Conservation (phyloP, 2,113 vertebrate genomes). For the Helogale parvula region DNA sequence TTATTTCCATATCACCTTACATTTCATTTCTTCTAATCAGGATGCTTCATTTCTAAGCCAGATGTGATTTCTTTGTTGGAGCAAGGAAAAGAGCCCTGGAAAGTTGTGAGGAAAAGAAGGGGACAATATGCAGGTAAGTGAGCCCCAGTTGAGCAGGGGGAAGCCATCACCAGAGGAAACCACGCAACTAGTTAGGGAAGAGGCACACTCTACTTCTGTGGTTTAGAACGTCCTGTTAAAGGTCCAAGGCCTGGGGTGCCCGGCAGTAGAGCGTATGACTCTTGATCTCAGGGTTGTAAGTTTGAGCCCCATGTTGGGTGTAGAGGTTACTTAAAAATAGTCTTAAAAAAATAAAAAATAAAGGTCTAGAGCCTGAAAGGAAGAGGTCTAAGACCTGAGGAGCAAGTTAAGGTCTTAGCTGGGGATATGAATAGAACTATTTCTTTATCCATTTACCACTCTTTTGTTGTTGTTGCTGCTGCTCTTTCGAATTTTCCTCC, state of each 20-base stretch:
- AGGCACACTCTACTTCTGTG: not conserved
- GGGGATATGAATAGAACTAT: not conserved
- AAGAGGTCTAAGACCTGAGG: not conserved
- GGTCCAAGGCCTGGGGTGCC: not conserved
- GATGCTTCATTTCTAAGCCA: slow-evolving; percentile 75
- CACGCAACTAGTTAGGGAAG: not conserved
- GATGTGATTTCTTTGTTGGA: slow-evolving; percentile 78
- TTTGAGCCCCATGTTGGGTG: not conserved
- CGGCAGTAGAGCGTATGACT: not conserved
- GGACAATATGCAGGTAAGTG: slow-evolving; percentile 34
- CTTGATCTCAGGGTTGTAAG: not conserved
- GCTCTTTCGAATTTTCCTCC: not conserved
- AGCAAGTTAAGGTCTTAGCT: not conserved
- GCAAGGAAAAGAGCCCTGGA: slow-evolving; percentile 77
- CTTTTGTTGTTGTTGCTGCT: not conserved
- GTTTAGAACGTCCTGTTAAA: not conserved
- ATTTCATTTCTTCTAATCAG: slow-evolving; percentile 57
- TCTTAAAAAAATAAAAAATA: not conserved
- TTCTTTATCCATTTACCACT: not conserved
- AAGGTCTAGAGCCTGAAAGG: not conserved
- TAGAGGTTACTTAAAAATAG: not conserved
- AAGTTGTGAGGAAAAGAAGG: slow-evolving; percentile 56
- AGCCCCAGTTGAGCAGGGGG: not conserved
- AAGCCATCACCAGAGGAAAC: not conserved
- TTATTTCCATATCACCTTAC: not conserved